Evolutionary conservation across 2,888 invertebrate species (phyloP), one percentile per base, ranked within the genome.

Genomic region (Noctua janthe): DNA sequence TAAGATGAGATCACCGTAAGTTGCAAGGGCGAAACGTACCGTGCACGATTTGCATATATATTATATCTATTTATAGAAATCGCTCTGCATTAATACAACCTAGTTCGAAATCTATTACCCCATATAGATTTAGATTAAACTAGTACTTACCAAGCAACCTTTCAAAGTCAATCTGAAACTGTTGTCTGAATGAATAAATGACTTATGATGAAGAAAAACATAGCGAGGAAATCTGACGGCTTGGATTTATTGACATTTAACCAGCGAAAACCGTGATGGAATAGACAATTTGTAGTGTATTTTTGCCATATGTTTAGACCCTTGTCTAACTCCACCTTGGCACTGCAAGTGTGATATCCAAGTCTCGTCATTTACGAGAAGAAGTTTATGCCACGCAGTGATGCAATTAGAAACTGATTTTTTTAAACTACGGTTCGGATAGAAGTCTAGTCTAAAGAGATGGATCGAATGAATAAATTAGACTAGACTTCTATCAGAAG

Each of bases 1-100:
- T 49, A 71, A 66, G 15, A 84, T 82, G 78, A 82, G 43, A 66
- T 82, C 81, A 82, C 59, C 43, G 29, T 83, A 71, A 83, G 47
- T 20, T 71, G 29, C 81, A 83, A 81, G 84, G 70, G 35, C 78
- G 13, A 83, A 77, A 81, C 62, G 7, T 29, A 77, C 35, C 29
- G 59, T 10, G 62, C 54, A 62, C 77, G 54, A 76, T 69, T 54
- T 69, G 62, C 51, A 54, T 76, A 66, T 49, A 59, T n/a, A 17
- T 29, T 35, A 49, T 17, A 49, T 17, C 1, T 6, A 29, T 71
- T 81, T n/a, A 49, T 54, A 56, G 15, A 29, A 56, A 43, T 10
- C 39, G 20, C 23, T 56, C 49, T 81, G 29, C 4, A 54, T 56
- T n/a, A 8, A n/a, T 29, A 62, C 15, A 59, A 29, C n/a, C n/a